Conservation (phyloP, 2,113 vertebrate genomes). For the Urocolius indicus region DNA sequence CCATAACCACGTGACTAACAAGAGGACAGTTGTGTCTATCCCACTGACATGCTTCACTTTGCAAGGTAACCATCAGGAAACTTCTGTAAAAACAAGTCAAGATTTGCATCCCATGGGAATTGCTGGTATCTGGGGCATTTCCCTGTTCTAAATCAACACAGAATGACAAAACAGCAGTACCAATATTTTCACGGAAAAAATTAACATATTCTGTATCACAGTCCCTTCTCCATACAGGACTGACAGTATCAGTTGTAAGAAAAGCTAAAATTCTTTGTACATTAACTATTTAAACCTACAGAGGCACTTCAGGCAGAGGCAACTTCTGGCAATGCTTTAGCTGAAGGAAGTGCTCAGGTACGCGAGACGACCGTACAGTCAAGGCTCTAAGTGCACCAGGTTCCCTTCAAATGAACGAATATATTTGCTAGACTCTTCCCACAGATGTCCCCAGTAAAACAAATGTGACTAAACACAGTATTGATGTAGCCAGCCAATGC, state of each 20-base stretch:
- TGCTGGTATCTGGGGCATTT: neutral
- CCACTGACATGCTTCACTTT: neutral
- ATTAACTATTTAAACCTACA: neutral
- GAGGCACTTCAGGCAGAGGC: neutral
- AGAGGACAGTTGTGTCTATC: neutral
- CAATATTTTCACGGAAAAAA: neutral
- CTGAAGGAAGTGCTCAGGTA: neutral
- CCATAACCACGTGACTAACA: neutral
- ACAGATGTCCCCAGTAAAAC: conserved; percentile 64
- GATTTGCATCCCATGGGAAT: neutral
- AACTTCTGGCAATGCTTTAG: neutral
- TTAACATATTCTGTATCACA: neutral
- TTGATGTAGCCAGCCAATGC: conserved; percentile 64
- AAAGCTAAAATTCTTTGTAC: neutral
- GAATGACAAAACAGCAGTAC: neutral
- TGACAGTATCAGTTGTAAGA: neutral
- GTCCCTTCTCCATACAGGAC: neutral
- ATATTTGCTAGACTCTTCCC: conserved; percentile 49
- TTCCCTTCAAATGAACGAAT: conserved; percentile 50
- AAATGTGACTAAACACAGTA: conserved; percentile 68
- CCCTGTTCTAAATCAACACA: neutral
- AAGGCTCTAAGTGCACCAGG: conserved; percentile 25
- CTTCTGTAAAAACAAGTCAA: neutral
- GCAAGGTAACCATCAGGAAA: neutral
- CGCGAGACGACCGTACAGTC: neutral